Evolutionary conservation across 1,140 invertebrate species (phyloP).

Genomic region (Lordiphosa stackelbergi): DNA sequence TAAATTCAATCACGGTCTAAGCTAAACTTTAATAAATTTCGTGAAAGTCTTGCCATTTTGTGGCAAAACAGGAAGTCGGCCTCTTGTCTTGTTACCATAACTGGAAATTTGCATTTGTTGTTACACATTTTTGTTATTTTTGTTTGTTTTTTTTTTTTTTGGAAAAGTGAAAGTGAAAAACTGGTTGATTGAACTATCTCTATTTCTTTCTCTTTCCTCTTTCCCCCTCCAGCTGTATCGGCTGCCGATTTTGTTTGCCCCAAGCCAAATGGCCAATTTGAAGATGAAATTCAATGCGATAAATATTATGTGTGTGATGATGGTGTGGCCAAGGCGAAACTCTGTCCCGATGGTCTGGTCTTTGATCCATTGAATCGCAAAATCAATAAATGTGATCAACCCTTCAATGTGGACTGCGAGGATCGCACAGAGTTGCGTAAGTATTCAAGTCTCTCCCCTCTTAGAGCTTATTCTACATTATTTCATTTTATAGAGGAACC

Average conservation of each 20-base stretch:
- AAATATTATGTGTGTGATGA: constrained; percentile 90
- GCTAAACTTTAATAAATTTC: no score
- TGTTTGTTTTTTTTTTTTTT: constrained; percentile 25
- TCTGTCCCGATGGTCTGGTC: constrained; percentile 91
- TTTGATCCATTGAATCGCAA: constrained; percentile 90
- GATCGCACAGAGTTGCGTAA: constrained; percentile 91
- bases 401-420: constrained; percentile 92
- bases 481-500: constrained; percentile 82
- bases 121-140: constrained; percentile 20
- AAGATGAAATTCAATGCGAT: constrained; percentile 88
- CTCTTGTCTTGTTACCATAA: no score
- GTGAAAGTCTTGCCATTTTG: no score
- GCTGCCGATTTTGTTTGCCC: constrained; percentile 84
- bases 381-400: constrained; percentile 93
- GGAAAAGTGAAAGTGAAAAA: constrained; percentile 48
- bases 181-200: constrained; percentile 27
- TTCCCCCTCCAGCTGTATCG: constrained; percentile 77
- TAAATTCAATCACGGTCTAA: no score
- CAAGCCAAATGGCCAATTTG: constrained; percentile 86
- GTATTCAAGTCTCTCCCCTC: constrained; percentile 70
- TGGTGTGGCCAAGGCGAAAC: constrained; percentile 84
- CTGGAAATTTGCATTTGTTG: constrained; percentile 23
- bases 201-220: constrained; percentile 6
- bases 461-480: no score
- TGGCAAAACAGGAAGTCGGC: background rate